These are phyloP conservation scores for Matsumurasca onukii DNA, from an alignment of 1,140 invertebrate genomes.

Conservation along the genomic window DNA sequence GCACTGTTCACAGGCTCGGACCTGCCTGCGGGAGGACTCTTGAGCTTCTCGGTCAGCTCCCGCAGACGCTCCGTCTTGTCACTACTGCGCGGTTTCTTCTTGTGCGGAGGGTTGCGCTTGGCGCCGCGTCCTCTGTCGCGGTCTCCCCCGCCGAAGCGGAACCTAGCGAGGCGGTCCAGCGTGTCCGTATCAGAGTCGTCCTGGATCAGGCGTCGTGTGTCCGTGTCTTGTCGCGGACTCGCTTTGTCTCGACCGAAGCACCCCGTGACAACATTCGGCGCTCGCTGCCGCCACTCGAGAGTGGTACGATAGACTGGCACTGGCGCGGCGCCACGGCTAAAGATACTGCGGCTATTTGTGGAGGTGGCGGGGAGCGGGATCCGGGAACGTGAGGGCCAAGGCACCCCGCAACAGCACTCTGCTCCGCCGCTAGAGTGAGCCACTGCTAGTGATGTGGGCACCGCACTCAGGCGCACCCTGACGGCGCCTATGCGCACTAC, in stretches of 20 bases:
- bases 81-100: conserved; percentile 50
- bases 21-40: conserved; percentile 49
- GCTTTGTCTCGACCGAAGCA: conserved; percentile 34
- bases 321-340: conserved; percentile 28
- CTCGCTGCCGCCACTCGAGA: conserved; percentile 36
- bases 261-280: conserved; percentile 30
- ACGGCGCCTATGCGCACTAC: conserved; percentile 35
- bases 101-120: conserved; percentile 38
- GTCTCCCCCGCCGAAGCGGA: conserved; percentile 68
- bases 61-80: conserved; percentile 68
- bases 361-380: conserved; percentile 43
- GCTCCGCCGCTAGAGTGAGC: conserved; percentile 44
- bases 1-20: conserved; percentile 16
- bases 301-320: conserved; percentile 38
- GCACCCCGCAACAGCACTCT: conserved; percentile 50
- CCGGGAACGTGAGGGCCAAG: conserved; percentile 46
- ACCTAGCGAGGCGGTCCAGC: conserved; percentile 73
- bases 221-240: conserved; percentile 10
- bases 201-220: background rate
- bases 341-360: conserved; percentile 32
- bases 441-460: conserved; percentile 21
- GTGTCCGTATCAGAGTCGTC: conserved; percentile 25
- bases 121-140: conserved; percentile 47
- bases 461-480: conserved; percentile 34
- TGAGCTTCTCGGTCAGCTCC: conserved; percentile 73